Evolutionary conservation across 2,888 invertebrate genomes (phyloP).

Genomic region (Tetragonisca angustula): DNA sequence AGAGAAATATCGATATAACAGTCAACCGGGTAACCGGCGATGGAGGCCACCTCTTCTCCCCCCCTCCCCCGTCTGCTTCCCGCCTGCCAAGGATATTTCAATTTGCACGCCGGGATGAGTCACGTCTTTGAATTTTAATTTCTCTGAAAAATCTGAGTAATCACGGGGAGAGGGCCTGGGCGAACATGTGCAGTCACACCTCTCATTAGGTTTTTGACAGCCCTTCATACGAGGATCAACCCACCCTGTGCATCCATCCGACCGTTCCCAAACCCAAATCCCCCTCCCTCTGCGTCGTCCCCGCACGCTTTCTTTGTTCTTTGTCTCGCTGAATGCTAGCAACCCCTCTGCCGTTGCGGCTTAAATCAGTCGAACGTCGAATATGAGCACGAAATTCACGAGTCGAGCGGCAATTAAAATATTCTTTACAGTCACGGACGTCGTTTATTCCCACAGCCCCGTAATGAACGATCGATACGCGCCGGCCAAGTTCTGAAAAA

Average conservation of each 20-base stretch:
- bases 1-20: slow-evolving; percentile 26
- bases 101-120: slow-evolving; percentile 68
- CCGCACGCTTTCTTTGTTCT: slow-evolving; percentile 79
- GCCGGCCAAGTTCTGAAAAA: slow-evolving; percentile 47
- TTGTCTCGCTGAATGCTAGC: slow-evolving; percentile 79
- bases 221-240: slow-evolving; percentile 83
- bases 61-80: background rate
- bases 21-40: slow-evolving; percentile 8
- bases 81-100: slow-evolving; percentile 38
- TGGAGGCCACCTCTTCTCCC: background rate
- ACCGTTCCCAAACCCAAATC: slow-evolving; percentile 62
- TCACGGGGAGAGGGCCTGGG: slow-evolving; percentile 73
- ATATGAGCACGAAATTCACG: slow-evolving; percentile 74
- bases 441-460: slow-evolving; percentile 66
- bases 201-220: slow-evolving; percentile 84
- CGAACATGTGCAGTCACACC: slow-evolving; percentile 84
- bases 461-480: slow-evolving; percentile 62
- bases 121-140: slow-evolving; percentile 78
- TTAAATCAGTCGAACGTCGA: slow-evolving; percentile 78
- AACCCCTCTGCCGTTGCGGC: slow-evolving; percentile 74
- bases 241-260: slow-evolving; percentile 80
- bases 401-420: slow-evolving; percentile 78
- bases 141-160: slow-evolving; percentile 77
- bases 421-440: slow-evolving; percentile 69
- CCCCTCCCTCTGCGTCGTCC: slow-evolving; percentile 66